A percentile compares a stretch with the other conserved stretches of the same genome.
phyloP scores from a whole-genome alignment of 2,797 vertebrate genomes.

The Mus minutoides region DNA sequence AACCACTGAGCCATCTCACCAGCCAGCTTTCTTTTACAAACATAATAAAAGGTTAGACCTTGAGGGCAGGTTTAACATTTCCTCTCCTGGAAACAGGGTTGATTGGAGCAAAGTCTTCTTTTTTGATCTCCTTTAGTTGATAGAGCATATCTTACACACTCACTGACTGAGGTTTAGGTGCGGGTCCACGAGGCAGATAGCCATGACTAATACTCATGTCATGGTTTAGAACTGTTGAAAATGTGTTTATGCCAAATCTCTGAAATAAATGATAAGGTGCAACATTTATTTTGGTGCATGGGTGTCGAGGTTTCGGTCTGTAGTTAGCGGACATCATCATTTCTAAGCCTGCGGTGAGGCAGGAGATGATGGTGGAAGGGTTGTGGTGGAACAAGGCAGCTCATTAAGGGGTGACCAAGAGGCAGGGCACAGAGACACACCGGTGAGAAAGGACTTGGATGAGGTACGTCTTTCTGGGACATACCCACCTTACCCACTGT shows the following conservation, averaged over 20 bases:
- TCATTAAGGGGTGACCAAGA: not conserved
- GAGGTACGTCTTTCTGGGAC: not conserved
- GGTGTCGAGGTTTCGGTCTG: not conserved
- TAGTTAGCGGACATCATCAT: not conserved
- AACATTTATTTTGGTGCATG: not conserved
- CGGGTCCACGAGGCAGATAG: not conserved
- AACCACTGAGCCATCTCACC: too few relatives aligned
- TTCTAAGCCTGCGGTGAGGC: not conserved
- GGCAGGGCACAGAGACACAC: not conserved
- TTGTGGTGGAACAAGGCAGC: not conserved
- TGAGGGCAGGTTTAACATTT: not conserved
- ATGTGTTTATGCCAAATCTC: not conserved
- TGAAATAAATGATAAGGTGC: not conserved
- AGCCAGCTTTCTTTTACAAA: constrained; percentile 50
- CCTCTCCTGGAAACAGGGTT: not conserved
- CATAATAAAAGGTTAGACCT: constrained; percentile 29
- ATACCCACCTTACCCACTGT: not conserved
- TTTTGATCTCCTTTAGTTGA: not conserved
- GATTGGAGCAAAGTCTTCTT: not conserved
- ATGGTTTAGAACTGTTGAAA: not conserved
- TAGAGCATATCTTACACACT: not conserved
- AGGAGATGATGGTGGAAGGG: not conserved
- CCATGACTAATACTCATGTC: not conserved
- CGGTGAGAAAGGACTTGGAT: not conserved
- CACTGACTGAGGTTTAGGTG: not conserved